A percentile compares a stretch with the other conserved stretches of the same genome.
These are phyloP conservation scores for Scotopteryx bipunctaria DNA, from an alignment of 2,888 invertebrate genomes.

Conservation along the genomic window DNA sequence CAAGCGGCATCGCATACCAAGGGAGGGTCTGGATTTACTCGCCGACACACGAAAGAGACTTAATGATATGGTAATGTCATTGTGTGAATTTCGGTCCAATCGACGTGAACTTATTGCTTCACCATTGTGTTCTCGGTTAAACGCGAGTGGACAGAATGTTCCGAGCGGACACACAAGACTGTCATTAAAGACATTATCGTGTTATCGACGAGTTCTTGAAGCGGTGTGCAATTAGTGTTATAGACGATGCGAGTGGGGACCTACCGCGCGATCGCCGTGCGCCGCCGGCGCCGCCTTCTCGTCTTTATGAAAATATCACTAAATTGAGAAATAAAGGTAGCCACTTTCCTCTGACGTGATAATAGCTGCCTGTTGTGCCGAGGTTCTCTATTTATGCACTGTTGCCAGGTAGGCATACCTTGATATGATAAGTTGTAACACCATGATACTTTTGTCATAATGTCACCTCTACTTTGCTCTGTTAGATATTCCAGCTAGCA, in stretches of 20 bases:
- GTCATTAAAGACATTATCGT: slow-evolving; percentile 75
- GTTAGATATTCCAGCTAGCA: neutral
- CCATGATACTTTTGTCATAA: neutral
- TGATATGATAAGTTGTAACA: slow-evolving; percentile 14
- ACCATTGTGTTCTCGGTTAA: slow-evolving; percentile 29
- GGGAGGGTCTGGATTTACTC: slow-evolving; percentile 44
- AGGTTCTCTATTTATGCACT: slow-evolving; percentile 64
- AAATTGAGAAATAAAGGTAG: slow-evolving; percentile 76
- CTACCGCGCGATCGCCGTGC: slow-evolving; percentile 53
- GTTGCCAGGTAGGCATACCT: slow-evolving; percentile 31
- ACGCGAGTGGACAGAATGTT: slow-evolving; percentile 39
- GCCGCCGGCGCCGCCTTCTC: slow-evolving; percentile 53
- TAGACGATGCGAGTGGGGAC: slow-evolving; percentile 57
- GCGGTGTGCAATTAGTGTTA: slow-evolving; percentile 73
- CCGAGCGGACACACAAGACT: slow-evolving; percentile 55
- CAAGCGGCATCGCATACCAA: slow-evolving; percentile 66
- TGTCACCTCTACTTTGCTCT: no score
- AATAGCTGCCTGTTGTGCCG: slow-evolving; percentile 60
- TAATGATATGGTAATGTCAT: slow-evolving; percentile 39
- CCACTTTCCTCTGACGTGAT: slow-evolving; percentile 62
- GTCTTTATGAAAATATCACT: slow-evolving; percentile 74
- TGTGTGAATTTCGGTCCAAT: slow-evolving; percentile 35
- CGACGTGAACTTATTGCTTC: slow-evolving; percentile 31
- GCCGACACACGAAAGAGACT: slow-evolving; percentile 37
- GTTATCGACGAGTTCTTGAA: slow-evolving; percentile 76